Percentiles rank a stretch among this genome's conserved stretches.
Evolutionary conservation across 2,797 vertebrate species (phyloP).

Genomic region (Mareca strepera): DNA sequence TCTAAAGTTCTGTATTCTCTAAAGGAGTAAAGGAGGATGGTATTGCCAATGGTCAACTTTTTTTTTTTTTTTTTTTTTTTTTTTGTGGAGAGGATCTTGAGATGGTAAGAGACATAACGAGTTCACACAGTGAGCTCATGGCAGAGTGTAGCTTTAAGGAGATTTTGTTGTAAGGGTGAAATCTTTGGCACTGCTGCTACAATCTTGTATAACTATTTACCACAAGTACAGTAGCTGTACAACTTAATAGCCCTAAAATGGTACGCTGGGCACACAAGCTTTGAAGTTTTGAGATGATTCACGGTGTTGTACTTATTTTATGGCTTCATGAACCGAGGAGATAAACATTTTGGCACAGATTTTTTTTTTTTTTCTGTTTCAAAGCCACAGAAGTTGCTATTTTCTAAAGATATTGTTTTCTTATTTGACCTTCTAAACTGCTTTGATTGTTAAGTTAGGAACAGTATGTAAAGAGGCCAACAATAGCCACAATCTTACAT

Average conservation of each 20-base stretch:
- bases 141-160: slow-evolving; percentile 8
- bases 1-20: background rate
- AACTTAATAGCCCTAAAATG: slow-evolving; percentile 63
- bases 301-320: slow-evolving; percentile 50
- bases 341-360: slow-evolving; percentile 53
- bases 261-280: slow-evolving; percentile 59
- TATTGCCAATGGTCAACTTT: background rate
- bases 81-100: background rate
- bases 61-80: background rate
- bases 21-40: background rate
- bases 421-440: slow-evolving; percentile 43
- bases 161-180: background rate
- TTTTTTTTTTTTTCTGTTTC: background rate
- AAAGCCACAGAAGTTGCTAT: slow-evolving; percentile 30
- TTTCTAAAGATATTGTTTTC: slow-evolving; percentile 66
- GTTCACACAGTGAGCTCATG: background rate
- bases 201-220: slow-evolving; percentile 72
- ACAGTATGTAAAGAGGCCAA: slow-evolving; percentile 31
- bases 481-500: slow-evolving; percentile 13
- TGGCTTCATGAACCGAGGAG: slow-evolving; percentile 60
- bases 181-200: slow-evolving; percentile 42
- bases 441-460: slow-evolving; percentile 52
- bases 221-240: slow-evolving; percentile 57
- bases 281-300: slow-evolving; percentile 73
- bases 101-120: background rate